Base-by-base conservation (phyloP, 35 echinoderm and acorn worm species). In the Heliocidaris erythrogramma region DNA sequence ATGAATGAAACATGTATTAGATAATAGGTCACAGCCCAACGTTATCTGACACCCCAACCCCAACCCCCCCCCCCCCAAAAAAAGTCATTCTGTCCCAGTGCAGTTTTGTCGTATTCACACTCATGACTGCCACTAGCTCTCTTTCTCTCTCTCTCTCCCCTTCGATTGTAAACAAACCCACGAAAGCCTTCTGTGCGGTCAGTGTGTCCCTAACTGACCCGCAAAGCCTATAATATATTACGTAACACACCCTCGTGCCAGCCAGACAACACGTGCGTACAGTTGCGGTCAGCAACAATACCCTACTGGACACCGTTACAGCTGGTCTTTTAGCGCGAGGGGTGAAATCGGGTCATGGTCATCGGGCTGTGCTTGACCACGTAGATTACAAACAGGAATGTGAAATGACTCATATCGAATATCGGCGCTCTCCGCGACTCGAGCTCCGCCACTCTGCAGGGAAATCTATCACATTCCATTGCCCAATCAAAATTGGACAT, bases 401-500 rank as follows among this genome's bases (percentile, higher is more conserved):
- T 78, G 65, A 78, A 78, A 78, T 78, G 65, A 78, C 65, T 78
- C 65, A 78, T 78, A 78, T 78, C 65, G 27, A 78, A 78, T 78
- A 78, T 78, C 65, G 65, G 18, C 65, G 21, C 65, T n/a, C 21
- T 78, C 65, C 65, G 65, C 65, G 7, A 78, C 65, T 24, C 65
- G 65, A 78, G 65, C 17, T 24, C 65, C 27, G 5, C 60, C 65
- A 78, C 17, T 2, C 18, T 78, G 65, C 18, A 5, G 65, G 18
- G 65, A 78, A 78, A 78, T 78, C 21, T 78, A 78, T 78, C 65
- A 78, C 65, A 78, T 78, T 29, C 65, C 65, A 78, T 78, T 78
- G 65, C 65, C 65, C 65, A 78, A 78, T 78, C 65, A 78, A 78
- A 78, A 78, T 78, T 78, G 65, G 65, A 78, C 65, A 78, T 78